Evolutionary conservation across 2,888 invertebrate species (phyloP).

Genomic region (Malachius bipustulatus): DNA sequence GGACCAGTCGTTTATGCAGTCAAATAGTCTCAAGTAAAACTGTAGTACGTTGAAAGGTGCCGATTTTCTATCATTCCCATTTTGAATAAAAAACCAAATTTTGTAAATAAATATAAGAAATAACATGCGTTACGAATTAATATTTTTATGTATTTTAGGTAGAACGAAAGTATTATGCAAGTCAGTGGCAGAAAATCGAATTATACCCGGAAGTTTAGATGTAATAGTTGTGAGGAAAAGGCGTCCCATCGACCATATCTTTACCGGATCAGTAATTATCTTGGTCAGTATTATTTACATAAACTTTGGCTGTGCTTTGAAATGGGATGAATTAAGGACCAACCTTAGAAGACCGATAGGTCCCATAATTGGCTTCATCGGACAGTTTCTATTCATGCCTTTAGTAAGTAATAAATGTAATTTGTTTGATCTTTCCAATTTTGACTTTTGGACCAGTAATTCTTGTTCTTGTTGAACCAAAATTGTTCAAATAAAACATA

Average conservation of each 20-base stretch:
- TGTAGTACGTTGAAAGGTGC: too few species aligned
- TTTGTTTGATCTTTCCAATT: background rate
- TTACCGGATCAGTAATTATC: constrained; percentile 61
- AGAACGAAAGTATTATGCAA: constrained; percentile 25
- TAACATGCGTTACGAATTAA: too few species aligned
- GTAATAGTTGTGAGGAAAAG: constrained; percentile 32
- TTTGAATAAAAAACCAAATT: too few species aligned
- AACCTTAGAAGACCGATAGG: constrained; percentile 63
- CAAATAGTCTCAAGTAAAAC: too few species aligned
- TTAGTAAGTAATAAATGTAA: constrained; percentile 47
- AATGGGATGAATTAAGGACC: constrained; percentile 54
- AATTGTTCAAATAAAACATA: constrained; percentile 1
- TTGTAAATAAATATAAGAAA: too few species aligned
- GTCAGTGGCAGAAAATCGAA: constrained; percentile 15
- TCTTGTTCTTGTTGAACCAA: background rate
- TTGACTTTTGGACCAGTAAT: background rate
- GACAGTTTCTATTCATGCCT: constrained; percentile 81
- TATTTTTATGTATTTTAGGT: constrained; percentile 21
- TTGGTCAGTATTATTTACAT: constrained; percentile 73
- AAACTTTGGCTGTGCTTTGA: constrained; percentile 83
- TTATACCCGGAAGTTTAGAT: constrained; percentile 16
- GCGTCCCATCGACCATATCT: constrained; percentile 58
- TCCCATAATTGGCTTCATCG: constrained; percentile 63
- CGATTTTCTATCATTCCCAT: too few species aligned
- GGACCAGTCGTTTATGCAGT: too few species aligned